Base-by-base conservation (phyloP, 2,113 vertebrate species). In the Azemiops feae region DNA sequence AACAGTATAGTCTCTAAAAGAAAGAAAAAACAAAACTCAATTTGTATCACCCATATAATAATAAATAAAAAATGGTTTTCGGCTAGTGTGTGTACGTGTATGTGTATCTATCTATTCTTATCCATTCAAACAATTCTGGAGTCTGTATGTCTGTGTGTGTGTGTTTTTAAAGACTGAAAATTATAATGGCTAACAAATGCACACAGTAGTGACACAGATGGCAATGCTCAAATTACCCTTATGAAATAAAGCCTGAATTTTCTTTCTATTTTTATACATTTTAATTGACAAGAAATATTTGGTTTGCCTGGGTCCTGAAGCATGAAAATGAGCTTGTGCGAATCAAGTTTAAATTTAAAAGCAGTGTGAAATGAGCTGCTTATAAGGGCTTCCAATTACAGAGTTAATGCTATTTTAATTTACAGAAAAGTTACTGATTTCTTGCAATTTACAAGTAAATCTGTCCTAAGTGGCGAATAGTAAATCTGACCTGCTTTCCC, bases 161-260 rank as follows among this genome's bases (percentile, higher is more conserved):
- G 96, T 96, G 91, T 91, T 69, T 94, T 95, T 94, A 0, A 25
- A 93, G 0, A 91, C 10, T 45, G 74, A 89, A 90, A 95, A 90
- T 91, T 92, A 93, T 87, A 53, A 39, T 0, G 45, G 74, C 90
- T 96, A 95, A 95, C 89, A 94, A 96, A 93, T 25, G 93, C 85
- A 96, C 91, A 94, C 94, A 0, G 53, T 58, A 96, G 94, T 92
- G 94, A 94, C 93, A 93, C 95, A 96, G 94, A 95, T 96, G 96
- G 95, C 89, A 97, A 95, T 90, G 86, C 94, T 95, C 54, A 90
- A 92, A 94, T 94, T 95, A 94, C 93, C 85, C 34, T 90, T 87
- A 94, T 81, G 91, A 64, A 45, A 22, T 74, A 60, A 92, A 94
- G 95, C 92, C 93, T 92, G 93, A 93, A 25, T 2, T 81, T 81